phyloP scores from a whole-genome alignment of 2,888 invertebrate genomes.

The Halocaridina rubra region DNA sequence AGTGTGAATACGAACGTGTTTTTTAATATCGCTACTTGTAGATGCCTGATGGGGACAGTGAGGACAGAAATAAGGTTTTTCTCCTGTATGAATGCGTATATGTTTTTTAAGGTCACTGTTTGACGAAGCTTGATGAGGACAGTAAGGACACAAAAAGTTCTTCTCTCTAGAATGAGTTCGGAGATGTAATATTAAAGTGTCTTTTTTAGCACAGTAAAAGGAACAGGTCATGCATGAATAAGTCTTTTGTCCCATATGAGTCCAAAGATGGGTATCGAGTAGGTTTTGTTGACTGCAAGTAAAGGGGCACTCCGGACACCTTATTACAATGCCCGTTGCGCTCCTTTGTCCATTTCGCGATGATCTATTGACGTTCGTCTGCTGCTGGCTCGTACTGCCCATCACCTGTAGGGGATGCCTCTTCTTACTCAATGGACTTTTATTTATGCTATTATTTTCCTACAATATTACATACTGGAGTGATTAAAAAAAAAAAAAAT shows the following conservation, averaged over 20 bases:
- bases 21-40: not conserved
- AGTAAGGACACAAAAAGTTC: not conserved
- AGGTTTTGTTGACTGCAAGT: conserved; percentile 14
- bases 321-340: conserved; percentile 1
- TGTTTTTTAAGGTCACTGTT: conserved; percentile 10
- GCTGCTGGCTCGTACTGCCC: not conserved
- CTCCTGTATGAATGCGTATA: conserved; percentile 5
- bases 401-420: conserved; percentile 17
- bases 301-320: conserved; percentile 35
- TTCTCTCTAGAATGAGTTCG: not conserved
- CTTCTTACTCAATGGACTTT: conserved; percentile 21
- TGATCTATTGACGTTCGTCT: not conserved
- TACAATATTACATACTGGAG: too few relatives aligned
- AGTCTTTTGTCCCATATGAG: conserved; percentile 33
- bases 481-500: not conserved
- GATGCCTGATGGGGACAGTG: not conserved
- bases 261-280: conserved; percentile 3
- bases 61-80: not conserved
- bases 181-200: not conserved
- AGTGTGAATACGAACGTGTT: not conserved
- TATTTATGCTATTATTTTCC: too few relatives aligned
- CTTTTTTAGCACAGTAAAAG: not conserved
- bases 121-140: not conserved
- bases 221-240: conserved; percentile 23
- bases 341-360: not conserved